Evolutionary conservation across 2,113 vertebrate genomes (phyloP), one percentile per base, ranked within the genome.

Genomic region (Motacilla tschutschensis): DNA sequence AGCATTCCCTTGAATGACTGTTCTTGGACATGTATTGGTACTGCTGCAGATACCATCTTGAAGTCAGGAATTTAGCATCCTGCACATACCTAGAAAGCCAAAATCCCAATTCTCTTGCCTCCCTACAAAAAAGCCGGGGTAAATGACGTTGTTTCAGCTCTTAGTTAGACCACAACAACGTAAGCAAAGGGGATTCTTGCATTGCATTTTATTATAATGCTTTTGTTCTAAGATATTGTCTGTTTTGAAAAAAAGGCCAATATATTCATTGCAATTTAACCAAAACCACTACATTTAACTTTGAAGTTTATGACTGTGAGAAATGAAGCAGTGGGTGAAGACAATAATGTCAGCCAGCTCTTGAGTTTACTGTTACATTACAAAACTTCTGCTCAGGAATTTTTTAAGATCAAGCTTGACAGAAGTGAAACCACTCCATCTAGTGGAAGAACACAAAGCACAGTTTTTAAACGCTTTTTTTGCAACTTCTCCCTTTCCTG

Each of bases 391-490:
- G n/a, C 44, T 19, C 5, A 5, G 38, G 41, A 59, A 10, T 57
- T 70, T 66, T 66, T 48, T 29, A 59, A 75, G 26, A 22, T 16
- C 29, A 28, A 60, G n/a, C 43, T 31, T n/a, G 19, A 67, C 19
- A 50, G 41, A 94, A 92, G 69, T 3, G 47, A 78, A 93, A 95
- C 14, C 17, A 29, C 93, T 76, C 93, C 95, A 95, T 35, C 95
- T 96, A 93, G 93, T 89, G 95, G 91, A 87, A 54, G 14, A 72
- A 83, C 1, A 2, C 17, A 26, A 55, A 46, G 16, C 1, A 26
- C 17, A 2, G 7, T 9, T n/a, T 69, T 58, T 10, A 4, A 83
- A 60, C 10, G 14, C 5, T 54, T 35, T 24, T 10, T 20, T 14
- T 24, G 38, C 5, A 7, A 3, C 18, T 36, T 5, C 36, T 10